Percentiles rank a stretch among this genome's conserved stretches.
These are phyloP conservation scores for Ips nitidus DNA, from an alignment of 1,140 invertebrate species.

Conservation along the genomic window DNA sequence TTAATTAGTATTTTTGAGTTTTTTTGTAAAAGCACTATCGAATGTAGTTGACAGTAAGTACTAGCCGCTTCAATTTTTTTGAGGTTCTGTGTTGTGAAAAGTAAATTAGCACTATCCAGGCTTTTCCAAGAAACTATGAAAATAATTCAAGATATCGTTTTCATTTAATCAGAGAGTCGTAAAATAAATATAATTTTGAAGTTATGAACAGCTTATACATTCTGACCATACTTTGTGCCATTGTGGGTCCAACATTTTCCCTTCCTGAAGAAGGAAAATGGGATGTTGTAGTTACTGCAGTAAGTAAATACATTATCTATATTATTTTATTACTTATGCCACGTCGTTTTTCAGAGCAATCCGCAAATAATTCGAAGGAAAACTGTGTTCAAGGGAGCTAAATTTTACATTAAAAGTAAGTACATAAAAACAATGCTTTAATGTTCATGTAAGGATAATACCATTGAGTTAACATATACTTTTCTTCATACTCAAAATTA, in stretches of 20 bases:
- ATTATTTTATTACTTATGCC: slow-evolving; percentile 1
- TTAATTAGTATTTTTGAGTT: no score
- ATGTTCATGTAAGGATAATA: slow-evolving; percentile 6
- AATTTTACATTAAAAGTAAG: slow-evolving; percentile 53
- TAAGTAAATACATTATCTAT: slow-evolving; percentile 36
- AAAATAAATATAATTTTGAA: no score
- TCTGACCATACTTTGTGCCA: neutral
- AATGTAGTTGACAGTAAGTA: no score
- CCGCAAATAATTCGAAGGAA: slow-evolving; percentile 49
- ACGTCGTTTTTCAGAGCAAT: slow-evolving; percentile 42
- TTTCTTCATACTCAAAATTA: neutral
- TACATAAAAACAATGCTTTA: slow-evolving; percentile 8
- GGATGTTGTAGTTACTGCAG: slow-evolving; percentile 48
- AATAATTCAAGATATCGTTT: no score
- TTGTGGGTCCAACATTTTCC: neutral
- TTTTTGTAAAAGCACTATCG: no score
- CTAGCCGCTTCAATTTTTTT: no score
- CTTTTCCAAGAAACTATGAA: no score
- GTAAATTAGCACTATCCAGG: no score
- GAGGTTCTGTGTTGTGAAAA: no score
- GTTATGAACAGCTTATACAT: no score
- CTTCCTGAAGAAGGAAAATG: slow-evolving; percentile 53
- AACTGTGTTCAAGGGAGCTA: slow-evolving; percentile 51
- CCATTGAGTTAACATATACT: slow-evolving; percentile 10
- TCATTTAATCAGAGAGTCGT: no score